Percentiles rank a stretch among this genome's conserved stretches.
Conservation (phyloP, 2,113 vertebrate species). For the Hystrix cristata region DNA sequence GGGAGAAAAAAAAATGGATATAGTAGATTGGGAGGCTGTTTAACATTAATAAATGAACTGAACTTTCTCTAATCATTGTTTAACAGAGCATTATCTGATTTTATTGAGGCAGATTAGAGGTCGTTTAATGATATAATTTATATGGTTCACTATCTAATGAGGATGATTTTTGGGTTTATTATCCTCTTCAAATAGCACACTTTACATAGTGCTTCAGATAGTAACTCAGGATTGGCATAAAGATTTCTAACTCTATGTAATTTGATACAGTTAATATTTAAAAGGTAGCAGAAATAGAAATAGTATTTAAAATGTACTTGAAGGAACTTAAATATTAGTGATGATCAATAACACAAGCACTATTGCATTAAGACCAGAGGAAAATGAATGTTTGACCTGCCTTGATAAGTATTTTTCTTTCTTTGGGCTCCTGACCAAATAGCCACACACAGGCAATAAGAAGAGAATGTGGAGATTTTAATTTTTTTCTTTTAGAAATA, state of each 20-base stretch:
- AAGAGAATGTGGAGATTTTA: background rate
- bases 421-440: background rate
- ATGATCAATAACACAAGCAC: background rate
- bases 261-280: background rate
- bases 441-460: background rate
- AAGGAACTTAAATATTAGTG: background rate
- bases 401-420: background rate
- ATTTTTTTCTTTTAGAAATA: background rate
- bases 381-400: background rate
- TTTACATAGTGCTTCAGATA: background rate
- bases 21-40: background rate
- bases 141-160: background rate
- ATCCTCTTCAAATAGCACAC: background rate
- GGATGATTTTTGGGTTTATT: conserved; percentile 15
- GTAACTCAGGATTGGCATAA: background rate
- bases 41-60: background rate
- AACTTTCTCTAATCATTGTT: conserved; percentile 20
- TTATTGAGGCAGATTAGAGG: background rate
- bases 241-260: background rate
- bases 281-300: background rate
- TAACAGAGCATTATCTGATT: background rate
- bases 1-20: background rate
- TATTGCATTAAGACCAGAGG: background rate
- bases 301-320: background rate
- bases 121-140: conserved; percentile 19